These are phyloP conservation scores for Chamaea fasciata DNA, from an alignment of 2,113 vertebrate genomes.

Conservation along the genomic window DNA sequence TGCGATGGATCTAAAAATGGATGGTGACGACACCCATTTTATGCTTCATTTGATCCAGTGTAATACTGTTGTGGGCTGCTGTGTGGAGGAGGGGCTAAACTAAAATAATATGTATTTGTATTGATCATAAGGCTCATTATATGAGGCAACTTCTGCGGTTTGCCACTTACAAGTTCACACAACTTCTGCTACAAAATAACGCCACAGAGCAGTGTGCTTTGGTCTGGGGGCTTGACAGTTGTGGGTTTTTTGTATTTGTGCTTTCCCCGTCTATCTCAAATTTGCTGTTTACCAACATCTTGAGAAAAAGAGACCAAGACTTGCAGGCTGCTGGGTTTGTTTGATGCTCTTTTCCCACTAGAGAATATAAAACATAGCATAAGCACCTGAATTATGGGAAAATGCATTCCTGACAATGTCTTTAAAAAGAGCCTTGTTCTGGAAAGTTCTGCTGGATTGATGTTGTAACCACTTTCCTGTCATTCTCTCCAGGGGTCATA, in stretches of 20 bases:
- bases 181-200: background rate
- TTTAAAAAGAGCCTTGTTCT: background rate
- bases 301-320: background rate
- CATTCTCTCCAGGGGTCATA: background rate
- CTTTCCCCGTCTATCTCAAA: background rate
- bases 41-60: background rate
- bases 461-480: background rate
- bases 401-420: background rate
- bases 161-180: background rate
- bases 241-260: background rate
- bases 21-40: background rate
- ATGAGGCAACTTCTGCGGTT: background rate
- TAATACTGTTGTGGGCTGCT: background rate
- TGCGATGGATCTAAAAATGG: background rate
- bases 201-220: background rate
- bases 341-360: background rate
- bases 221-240: background rate
- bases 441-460: background rate
- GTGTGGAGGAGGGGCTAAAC: background rate
- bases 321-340: background rate
- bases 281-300: background rate
- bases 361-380: background rate
- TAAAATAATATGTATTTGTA: background rate
- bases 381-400: background rate
- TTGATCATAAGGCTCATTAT: background rate